Conservation (phyloP, 2,113 vertebrate species). For the Oncorhynchus mykiss region DNA sequence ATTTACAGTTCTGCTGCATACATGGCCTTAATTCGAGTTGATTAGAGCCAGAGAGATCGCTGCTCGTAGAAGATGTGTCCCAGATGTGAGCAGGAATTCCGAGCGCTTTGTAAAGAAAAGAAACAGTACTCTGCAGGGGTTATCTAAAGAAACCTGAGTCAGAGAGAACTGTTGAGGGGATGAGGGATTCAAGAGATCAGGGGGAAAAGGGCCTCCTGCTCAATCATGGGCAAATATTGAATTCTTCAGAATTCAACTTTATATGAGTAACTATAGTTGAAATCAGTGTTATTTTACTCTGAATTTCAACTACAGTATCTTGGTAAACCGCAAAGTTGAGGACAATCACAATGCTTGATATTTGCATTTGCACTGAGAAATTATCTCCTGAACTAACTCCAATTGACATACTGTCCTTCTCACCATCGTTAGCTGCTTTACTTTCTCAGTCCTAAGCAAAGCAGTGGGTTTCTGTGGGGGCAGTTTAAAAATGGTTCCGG, state of each 20-base stretch:
- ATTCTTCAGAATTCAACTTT: background rate
- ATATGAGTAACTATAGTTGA: background rate
- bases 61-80: constrained; percentile 69
- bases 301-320: background rate
- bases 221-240: constrained; percentile 36
- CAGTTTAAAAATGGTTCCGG: constrained; percentile 59
- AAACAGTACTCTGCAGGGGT: constrained; percentile 47
- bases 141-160: constrained; percentile 44
- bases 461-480: constrained; percentile 22
- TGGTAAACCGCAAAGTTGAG: background rate
- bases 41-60: constrained; percentile 13
- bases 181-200: constrained; percentile 29
- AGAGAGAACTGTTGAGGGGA: constrained; percentile 31
- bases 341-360: background rate
- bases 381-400: background rate
- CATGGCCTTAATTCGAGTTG: constrained; percentile 53
- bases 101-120: constrained; percentile 48
- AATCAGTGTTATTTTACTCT: background rate
- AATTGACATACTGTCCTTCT: background rate
- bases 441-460: constrained; percentile 12
- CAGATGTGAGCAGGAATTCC: constrained; percentile 78
- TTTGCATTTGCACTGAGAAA: background rate
- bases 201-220: constrained; percentile 37
- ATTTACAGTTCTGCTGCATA: constrained; percentile 57
- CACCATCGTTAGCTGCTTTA: background rate